Conservation (phyloP, 1,140 invertebrate genomes). For the Luehdorfia chinensis region DNA sequence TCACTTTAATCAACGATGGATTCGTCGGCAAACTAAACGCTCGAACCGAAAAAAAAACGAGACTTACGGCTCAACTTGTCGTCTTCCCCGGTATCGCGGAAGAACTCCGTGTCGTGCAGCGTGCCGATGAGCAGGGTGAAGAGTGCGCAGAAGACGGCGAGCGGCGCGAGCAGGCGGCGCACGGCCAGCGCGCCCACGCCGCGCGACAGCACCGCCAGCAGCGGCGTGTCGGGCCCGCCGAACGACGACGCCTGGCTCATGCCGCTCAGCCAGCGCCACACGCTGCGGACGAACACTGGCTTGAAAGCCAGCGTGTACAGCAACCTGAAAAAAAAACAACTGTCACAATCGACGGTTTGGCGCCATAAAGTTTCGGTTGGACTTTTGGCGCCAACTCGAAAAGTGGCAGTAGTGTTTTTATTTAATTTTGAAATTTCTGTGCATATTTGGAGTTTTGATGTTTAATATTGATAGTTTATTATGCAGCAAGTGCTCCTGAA, state of each 20-base stretch:
- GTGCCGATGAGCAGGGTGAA: constrained; percentile 90
- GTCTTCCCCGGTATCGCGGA: constrained; percentile 70
- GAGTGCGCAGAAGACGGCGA: constrained; percentile 91
- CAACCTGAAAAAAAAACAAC: constrained; percentile 52
- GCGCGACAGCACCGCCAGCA: constrained; percentile 84
- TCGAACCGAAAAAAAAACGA: no score
- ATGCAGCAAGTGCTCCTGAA: no score
- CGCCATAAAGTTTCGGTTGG: no score
- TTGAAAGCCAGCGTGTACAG: constrained; percentile 9
- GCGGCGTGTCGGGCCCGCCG: constrained; percentile 80
- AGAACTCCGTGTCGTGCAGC: constrained; percentile 92
- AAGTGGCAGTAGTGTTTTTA: no score
- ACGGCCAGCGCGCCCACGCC: constrained; percentile 81
- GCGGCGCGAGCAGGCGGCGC: constrained; percentile 86
- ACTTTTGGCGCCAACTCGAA: no score
- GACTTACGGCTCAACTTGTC: constrained; percentile 50
- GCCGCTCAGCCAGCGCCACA: constrained; percentile 26
- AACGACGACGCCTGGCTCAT: constrained; percentile 79
- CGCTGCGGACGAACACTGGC: constrained; percentile 1
- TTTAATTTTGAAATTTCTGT: no score
- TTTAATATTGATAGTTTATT: no score
- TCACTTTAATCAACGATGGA: no score
- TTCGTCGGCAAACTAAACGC: no score
- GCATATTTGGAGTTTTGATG: no score
- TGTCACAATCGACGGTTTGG: constrained; percentile 89